Base-by-base conservation (phyloP, 2,888 invertebrate species). In the Anticlea derivata region DNA sequence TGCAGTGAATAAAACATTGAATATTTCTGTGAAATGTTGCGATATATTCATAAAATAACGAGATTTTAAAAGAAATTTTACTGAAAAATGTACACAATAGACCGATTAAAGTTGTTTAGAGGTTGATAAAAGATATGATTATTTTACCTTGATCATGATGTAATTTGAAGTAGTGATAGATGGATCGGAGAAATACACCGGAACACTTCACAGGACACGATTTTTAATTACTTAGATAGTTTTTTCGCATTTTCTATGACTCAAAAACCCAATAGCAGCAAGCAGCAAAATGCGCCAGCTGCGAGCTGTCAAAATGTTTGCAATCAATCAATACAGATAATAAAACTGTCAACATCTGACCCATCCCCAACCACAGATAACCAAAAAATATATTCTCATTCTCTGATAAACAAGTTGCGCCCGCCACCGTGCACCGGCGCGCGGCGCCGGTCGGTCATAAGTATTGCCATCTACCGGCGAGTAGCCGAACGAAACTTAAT, bases 261-360 rank as follows among this genome's bases (percentile, higher is more conserved):
- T 65, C 63, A 68, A 75, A 78, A 78, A 75, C 74, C 68, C 17
- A n/a, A n/a, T n/a, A n/a, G n/a, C 70, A 56, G 45, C 45, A 61
- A 61, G n/a, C 74, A 79, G 75, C 69, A 68, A 73, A 70, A 78
- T 48, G 74, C 76, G 77, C 82, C 88, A 88, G 87, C 87, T 88
- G 86, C 87, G 78, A 86, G 68, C 78, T 82, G 87, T 87, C 86
- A 87, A 83, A 77, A 68, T 63, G 30, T 38, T 40, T 51, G 26
- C 44, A 23, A 39, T 27, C 44, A 23, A 39, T 27, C 17, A 27
- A 48, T 31, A 57, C 50, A 60, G 54, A 55, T 38, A 30, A 48
- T 33, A 59, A 46, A 54, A 27, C 7, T 27, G 24, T 45, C 13
- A 35, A 6, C 8, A 31, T 23, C n/a, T 6, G 8, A n/a, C 3